Evolutionary conservation across 2,888 invertebrate species (phyloP).

Genomic region (Amphipoea lucens): DNA sequence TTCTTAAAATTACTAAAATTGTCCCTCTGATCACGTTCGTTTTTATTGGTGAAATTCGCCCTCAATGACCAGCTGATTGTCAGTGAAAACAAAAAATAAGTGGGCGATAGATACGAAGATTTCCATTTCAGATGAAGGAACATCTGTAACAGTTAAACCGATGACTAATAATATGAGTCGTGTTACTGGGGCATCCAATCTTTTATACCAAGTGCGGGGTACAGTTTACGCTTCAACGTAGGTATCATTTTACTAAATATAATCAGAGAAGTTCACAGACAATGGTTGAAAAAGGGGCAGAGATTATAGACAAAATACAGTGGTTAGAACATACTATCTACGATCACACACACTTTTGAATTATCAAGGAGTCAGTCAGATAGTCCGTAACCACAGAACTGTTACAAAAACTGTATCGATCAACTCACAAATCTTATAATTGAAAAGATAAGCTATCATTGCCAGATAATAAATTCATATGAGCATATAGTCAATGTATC

Average conservation of each 20-base stretch:
- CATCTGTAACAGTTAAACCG: not conserved
- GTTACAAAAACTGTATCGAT: not conserved
- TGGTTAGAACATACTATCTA: not conserved
- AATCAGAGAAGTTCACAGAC: not conserved
- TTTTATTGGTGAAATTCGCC: not conserved
- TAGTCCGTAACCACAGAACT: not conserved
- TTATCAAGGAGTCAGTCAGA: not conserved
- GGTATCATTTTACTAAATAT: not conserved
- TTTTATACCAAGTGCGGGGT: not conserved
- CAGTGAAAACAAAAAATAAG: not conserved
- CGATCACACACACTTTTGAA: too few species aligned
- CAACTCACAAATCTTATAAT: conserved; percentile 10
- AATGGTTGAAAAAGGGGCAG: not conserved
- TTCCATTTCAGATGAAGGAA: not conserved
- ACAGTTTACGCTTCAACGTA: not conserved
- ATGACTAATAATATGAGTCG: not conserved
- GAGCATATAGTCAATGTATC: conserved; percentile 31
- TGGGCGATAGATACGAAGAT: not conserved
- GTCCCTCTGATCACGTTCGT: not conserved
- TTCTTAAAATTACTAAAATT: too few species aligned
- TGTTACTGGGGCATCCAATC: not conserved
- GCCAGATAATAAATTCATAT: conserved; percentile 30
- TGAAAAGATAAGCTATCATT: conserved; percentile 11
- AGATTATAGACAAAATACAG: not conserved
- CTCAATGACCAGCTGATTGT: not conserved